These are phyloP conservation scores for Troilus luridus DNA, from an alignment of 2,888 invertebrate species.

Conservation along the genomic window DNA sequence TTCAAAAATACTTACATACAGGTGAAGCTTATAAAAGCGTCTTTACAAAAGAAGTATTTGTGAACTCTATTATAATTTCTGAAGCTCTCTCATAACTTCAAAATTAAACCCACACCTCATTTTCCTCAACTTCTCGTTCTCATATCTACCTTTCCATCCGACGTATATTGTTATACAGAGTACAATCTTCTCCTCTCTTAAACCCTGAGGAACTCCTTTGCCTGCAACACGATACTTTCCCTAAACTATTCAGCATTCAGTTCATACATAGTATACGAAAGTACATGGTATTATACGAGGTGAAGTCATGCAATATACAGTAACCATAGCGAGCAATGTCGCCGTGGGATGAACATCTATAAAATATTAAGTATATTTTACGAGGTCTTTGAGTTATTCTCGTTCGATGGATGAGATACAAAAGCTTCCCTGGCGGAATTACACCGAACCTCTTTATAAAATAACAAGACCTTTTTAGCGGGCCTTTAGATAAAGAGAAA, in stretches of 20 bases:
- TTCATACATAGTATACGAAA: background rate
- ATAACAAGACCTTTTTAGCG: constrained; percentile 14
- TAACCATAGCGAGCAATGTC: background rate
- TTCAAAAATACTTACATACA: no score
- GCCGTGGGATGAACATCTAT: background rate
- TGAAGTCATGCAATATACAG: background rate
- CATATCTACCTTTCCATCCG: background rate
- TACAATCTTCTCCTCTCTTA: background rate
- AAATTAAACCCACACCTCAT: background rate
- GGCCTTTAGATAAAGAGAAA: constrained; percentile 8
- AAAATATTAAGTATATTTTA: background rate
- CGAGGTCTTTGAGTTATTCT: background rate
- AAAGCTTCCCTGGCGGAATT: background rate
- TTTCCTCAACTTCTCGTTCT: background rate
- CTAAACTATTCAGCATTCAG: background rate
- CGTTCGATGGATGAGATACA: background rate
- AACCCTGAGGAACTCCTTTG: background rate
- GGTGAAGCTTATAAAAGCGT: no score
- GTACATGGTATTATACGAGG: background rate
- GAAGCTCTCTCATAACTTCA: background rate
- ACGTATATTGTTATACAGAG: background rate
- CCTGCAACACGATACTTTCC: background rate
- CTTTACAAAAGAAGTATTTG: no score
- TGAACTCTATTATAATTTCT: no score
- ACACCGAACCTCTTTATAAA: background rate